Conservation (phyloP, 2,113 vertebrate genomes). For the Prochilodus magdalenae region DNA sequence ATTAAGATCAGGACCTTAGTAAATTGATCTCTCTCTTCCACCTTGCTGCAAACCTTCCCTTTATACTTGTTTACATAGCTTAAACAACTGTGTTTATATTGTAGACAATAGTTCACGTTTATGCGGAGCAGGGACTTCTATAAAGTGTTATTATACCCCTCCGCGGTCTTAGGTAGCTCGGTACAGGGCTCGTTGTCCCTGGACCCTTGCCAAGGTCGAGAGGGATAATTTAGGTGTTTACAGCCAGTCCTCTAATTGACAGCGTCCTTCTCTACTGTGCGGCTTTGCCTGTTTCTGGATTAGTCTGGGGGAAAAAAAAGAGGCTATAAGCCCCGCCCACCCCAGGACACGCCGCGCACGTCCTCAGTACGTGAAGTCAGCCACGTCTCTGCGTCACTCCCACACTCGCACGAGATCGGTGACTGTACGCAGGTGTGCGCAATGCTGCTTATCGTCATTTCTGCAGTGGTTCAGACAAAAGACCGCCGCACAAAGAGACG, state of each 20-base stretch:
- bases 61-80: too few relatives aligned
- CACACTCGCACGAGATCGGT: neutral
- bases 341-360: constrained; percentile 70
- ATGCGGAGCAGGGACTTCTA: too few relatives aligned
- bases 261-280: neutral
- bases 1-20: too few relatives aligned
- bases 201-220: neutral
- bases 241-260: neutral
- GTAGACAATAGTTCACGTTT: too few relatives aligned
- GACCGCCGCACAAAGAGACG: neutral
- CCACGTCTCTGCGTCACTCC: constrained; percentile 38
- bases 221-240: neutral
- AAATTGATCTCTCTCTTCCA: too few relatives aligned
- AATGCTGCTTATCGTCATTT: neutral
- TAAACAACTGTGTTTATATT: too few relatives aligned
- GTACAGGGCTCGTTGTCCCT: neutral
- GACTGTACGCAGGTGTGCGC: neutral
- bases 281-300: neutral
- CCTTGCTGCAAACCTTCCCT: too few relatives aligned
- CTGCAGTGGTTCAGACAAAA: neutral
- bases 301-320: neutral
- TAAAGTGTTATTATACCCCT: neutral
- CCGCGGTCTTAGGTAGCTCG: too few relatives aligned
- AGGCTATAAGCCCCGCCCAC: constrained; percentile 19
- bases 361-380: constrained; percentile 48